Evolutionary conservation across 2,797 vertebrate genomes (phyloP).

Genomic region (Meda fulgida): DNA sequence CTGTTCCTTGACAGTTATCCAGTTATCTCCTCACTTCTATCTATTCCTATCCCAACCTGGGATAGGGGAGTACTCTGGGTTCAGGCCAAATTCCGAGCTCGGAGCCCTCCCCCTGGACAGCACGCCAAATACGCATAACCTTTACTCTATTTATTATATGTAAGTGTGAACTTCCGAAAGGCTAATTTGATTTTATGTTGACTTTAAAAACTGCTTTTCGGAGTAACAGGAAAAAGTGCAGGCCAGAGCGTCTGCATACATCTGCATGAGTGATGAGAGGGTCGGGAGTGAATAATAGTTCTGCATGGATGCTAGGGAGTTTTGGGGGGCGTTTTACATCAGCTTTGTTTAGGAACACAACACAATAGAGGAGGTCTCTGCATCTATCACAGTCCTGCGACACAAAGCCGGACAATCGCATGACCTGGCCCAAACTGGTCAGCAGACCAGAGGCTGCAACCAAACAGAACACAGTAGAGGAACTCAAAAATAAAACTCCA

Average conservation of each 20-base stretch:
- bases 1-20: too few relatives aligned
- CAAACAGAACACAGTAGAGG: background rate
- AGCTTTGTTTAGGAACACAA: conserved; percentile 30
- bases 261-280: conserved; percentile 8
- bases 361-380: conserved; percentile 45
- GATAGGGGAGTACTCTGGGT: too few relatives aligned
- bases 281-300: conserved; percentile 29
- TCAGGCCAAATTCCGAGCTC: too few relatives aligned
- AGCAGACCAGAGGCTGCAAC: conserved; percentile 15
- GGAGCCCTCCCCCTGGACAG: too few relatives aligned
- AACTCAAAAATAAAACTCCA: background rate
- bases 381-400: background rate
- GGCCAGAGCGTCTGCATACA: background rate
- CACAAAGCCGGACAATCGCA: conserved; percentile 34
- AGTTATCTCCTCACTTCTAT: too few relatives aligned
- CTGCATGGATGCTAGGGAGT: background rate
- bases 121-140: too few relatives aligned
- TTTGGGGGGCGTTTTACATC: background rate
- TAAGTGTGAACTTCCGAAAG: too few relatives aligned
- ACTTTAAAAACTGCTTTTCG: background rate
- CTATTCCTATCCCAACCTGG: too few relatives aligned
- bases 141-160: too few relatives aligned
- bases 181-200: background rate
- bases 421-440: conserved; percentile 2
- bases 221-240: background rate